These are phyloP conservation scores for Dendrolimus punctatus DNA, from an alignment of 1,140 invertebrate genomes.

Conservation along the genomic window DNA sequence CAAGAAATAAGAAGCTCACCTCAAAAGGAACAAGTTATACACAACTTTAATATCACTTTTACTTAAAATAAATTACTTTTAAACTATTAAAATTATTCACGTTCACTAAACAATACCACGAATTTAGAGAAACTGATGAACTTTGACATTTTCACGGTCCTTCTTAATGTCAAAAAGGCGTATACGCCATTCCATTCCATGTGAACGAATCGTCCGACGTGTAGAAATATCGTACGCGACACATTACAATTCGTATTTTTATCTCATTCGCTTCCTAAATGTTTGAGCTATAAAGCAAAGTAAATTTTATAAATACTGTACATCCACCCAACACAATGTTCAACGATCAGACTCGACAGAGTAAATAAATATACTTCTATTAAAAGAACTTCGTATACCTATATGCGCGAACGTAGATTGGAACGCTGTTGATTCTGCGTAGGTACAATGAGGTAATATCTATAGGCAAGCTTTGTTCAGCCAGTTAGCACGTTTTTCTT, in stretches of 20 bases:
- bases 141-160: conserved; percentile 51
- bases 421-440: conserved; percentile 45
- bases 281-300: too few relatives aligned
- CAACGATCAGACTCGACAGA: conserved; percentile 7
- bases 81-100: too few relatives aligned
- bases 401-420: conserved; percentile 34
- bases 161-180: conserved; percentile 34
- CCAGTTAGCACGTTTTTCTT: too few relatives aligned
- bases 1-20: too few relatives aligned
- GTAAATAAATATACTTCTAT: conserved; percentile 23
- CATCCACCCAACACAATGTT: too few relatives aligned
- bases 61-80: background rate
- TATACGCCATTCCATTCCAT: conserved; percentile 36
- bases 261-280: too few relatives aligned
- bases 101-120: too few relatives aligned
- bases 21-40: background rate
- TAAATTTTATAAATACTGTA: too few relatives aligned
- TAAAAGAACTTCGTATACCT: conserved; percentile 9
- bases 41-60: background rate
- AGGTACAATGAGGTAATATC: conserved; percentile 22
- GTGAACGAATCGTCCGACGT: conserved; percentile 8
- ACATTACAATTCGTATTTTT: too few relatives aligned
- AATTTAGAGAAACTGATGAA: conserved; percentile 27
- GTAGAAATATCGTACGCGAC: background rate
- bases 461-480: conserved; percentile 16